Base-by-base conservation (phyloP, 2,797 vertebrate species). In the Macrochelys suwanniensis region DNA sequence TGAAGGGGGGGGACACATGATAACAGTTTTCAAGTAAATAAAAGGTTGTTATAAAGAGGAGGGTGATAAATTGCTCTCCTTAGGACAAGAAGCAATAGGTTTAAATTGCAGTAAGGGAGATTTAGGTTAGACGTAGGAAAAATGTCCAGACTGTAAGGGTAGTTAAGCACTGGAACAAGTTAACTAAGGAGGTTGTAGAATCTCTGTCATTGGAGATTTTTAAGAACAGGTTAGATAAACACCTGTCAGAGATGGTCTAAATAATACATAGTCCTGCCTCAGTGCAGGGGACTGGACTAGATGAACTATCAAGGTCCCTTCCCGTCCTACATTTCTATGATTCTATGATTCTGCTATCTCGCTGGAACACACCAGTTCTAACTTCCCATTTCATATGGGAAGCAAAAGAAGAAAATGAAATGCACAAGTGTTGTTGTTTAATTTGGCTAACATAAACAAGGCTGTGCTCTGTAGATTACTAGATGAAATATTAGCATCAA, bases 401-500 rank as follows among this genome's bases (percentile, higher is more conserved):
- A 94, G 71, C 4, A 87, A 92, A 97, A 49, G 42, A 90, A 89
- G 87, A 88, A 89, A 88, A 86, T 84, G 0, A 79, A 45, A 87
- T 2, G 7, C 49, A 74, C 87, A 82, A 88, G 51, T 1, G 1
- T 54, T 50, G 76, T 80, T 91, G 16, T 82, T 90, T 42, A 89
- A 74, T 71, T 89, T 87, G 50, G 82, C 76, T 97, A 83, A 82
- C 50, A 91, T 25, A 85, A 95, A 87, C 71, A 82, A 71, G 83
- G 82, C 88, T 93, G 50, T 84, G 87, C 68, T 93, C 76, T 88
- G 94, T 2, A 85, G 89, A 92, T 76, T 94, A 68, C 80, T 28
- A 89, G 77, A 91, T 87, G 89, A 97, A 97, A 97, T 92, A 96
- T 68, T 90, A 96, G 82, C 79, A 93, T 84, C 82, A 81, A 92